phyloP scores from a whole-genome alignment of 2,113 vertebrate species.

The Lutjanus erythropterus region DNA sequence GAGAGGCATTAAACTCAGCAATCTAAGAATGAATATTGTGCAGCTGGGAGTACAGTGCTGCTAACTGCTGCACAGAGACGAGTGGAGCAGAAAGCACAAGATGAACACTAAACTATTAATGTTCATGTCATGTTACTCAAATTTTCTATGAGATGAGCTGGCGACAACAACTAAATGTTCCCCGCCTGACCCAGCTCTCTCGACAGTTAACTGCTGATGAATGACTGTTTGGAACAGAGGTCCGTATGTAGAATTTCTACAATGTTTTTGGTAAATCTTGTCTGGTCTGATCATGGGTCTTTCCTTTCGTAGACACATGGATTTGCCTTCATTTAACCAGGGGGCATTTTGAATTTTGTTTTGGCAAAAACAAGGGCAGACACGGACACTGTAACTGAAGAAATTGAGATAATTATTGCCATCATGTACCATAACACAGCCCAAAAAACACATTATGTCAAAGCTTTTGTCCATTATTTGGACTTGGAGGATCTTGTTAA shows the following conservation, averaged over 20 bases:
- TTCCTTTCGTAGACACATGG: not conserved
- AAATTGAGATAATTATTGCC: not conserved
- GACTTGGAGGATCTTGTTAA: too few species aligned
- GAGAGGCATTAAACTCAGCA: not conserved
- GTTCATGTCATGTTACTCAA: conserved; percentile 78
- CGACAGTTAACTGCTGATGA: conserved; percentile 30
- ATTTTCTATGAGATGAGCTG: conserved; percentile 71
- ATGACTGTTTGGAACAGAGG: not conserved
- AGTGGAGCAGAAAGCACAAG: conserved; percentile 69
- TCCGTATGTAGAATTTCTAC: not conserved
- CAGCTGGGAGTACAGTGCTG: conserved; percentile 2
- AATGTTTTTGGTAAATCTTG: not conserved
- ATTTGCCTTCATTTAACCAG: not conserved
- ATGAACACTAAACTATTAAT: conserved; percentile 80
- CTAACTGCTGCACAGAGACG: conserved; percentile 65
- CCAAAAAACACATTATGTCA: too few species aligned
- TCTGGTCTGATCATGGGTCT: not conserved
- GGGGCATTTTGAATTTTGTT: not conserved
- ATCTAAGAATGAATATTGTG: not conserved
- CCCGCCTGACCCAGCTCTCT: conserved; percentile 23
- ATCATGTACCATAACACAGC: too few species aligned
- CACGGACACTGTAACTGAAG: not conserved
- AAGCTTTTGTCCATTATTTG: too few species aligned
- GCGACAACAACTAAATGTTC: conserved; percentile 50
- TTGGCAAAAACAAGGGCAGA: not conserved